phyloP scores from a whole-genome alignment of 2,888 invertebrate genomes.

The Xylota sylvarum region DNA sequence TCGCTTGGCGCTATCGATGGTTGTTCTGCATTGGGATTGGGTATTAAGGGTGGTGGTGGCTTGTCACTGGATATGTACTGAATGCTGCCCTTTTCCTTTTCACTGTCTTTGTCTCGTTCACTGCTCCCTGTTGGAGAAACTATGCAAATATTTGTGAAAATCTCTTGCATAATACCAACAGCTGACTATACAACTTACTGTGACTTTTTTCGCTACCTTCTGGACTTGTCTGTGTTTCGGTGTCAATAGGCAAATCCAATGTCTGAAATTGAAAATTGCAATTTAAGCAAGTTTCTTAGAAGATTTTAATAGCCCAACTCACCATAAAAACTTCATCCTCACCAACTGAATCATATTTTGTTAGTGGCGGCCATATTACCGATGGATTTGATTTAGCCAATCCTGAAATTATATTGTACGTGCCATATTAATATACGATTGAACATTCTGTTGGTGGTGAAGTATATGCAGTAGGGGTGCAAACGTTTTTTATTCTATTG shows the following conservation, averaged over 20 bases:
- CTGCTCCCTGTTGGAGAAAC: slow-evolving; percentile 81
- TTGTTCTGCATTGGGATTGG: slow-evolving; percentile 78
- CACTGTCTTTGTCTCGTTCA: slow-evolving; percentile 82
- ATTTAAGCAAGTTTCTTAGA: not conserved
- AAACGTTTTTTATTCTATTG: slow-evolving; percentile 19
- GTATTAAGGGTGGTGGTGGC: slow-evolving; percentile 78
- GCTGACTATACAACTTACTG: slow-evolving; percentile 80
- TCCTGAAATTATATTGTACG: slow-evolving; percentile 86
- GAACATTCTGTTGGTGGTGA: not conserved
- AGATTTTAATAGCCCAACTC: slow-evolving; percentile 80
- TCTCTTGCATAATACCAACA: not conserved
- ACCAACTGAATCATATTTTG: slow-evolving; percentile 89
- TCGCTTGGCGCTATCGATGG: slow-evolving; percentile 86
- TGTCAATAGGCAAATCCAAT: slow-evolving; percentile 93
- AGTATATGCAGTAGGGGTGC: slow-evolving; percentile 9
- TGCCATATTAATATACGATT: not conserved
- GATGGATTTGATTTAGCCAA: slow-evolving; percentile 91
- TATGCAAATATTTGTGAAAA: slow-evolving; percentile 26
- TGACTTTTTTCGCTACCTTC: slow-evolving; percentile 86
- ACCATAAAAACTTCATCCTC: slow-evolving; percentile 99
- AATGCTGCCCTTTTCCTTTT: slow-evolving; percentile 84
- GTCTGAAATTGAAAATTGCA: slow-evolving; percentile 87
- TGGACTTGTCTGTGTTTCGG: slow-evolving; percentile 92
- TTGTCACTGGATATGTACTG: slow-evolving; percentile 87
- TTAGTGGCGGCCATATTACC: slow-evolving; percentile 83